A percentile compares a stretch with the other conserved stretches of the same genome.
phyloP scores from a whole-genome alignment of 37 sponge, comb jelly and placozoan species.

The Ianthella basta region DNA sequence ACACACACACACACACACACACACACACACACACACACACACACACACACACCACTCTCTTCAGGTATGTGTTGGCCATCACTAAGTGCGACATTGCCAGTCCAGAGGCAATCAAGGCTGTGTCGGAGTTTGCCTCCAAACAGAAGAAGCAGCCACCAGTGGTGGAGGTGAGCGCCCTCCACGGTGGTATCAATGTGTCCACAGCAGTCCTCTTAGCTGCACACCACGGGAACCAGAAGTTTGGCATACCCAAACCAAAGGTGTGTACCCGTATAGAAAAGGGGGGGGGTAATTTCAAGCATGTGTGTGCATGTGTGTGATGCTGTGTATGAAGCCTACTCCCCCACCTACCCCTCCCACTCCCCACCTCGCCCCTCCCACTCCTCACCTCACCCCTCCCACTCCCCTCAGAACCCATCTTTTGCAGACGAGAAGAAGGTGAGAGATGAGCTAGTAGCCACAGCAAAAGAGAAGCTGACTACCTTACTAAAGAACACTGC shows the following conservation, averaged over 20 bases:
- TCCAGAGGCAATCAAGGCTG: neutral
- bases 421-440: slow-evolving; percentile 5
- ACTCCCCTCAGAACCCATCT: neutral
- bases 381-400: neutral
- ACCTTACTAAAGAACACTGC: slow-evolving; percentile 4
- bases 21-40: too few relatives aligned
- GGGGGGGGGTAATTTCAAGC: neutral
- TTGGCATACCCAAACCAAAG: slow-evolving; percentile 16
- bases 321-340: neutral
- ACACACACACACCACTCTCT: too few relatives aligned
- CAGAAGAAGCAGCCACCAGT: slow-evolving; percentile 27
- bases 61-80: slow-evolving; percentile 49
- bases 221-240: slow-evolving; percentile 32
- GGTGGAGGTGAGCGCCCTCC: slow-evolving; percentile 65
- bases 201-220: slow-evolving; percentile 53
- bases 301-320: too few relatives aligned
- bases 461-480: neutral
- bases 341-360: neutral
- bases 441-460: neutral
- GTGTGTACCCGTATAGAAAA: neutral
- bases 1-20: too few relatives aligned
- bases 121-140: slow-evolving; percentile 46
- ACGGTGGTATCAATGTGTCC: slow-evolving; percentile 67
- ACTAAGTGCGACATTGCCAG: slow-evolving; percentile 72
- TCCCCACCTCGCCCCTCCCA: neutral